A percentile compares a stretch with the other conserved stretches of the same genome.
phyloP scores from a whole-genome alignment of 1,140 invertebrate genomes.

The Mercenaria mercenaria region DNA sequence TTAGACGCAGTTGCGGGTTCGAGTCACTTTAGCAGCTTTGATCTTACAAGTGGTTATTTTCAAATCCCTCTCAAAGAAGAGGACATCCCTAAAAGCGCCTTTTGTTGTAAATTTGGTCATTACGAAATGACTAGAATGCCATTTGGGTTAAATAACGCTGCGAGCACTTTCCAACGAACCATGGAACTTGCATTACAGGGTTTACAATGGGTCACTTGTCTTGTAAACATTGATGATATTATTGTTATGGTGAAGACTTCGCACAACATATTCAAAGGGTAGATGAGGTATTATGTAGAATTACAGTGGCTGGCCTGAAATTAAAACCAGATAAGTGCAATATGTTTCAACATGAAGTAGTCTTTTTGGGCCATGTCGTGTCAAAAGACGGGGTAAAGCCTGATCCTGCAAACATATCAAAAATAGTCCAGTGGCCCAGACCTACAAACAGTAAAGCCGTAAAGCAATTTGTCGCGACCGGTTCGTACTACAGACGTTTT shows the following conservation, averaged over 20 bases:
- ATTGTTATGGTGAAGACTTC: conserved; percentile 19
- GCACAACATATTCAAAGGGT: not conserved
- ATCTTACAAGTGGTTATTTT: conserved; percentile 26
- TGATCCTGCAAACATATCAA: not conserved
- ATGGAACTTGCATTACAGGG: conserved; percentile 27
- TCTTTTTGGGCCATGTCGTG: not conserved
- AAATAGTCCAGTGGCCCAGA: not conserved
- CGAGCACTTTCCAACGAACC: not conserved
- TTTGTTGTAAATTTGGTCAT: not conserved
- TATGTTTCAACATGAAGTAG: not conserved
- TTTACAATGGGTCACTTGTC: conserved; percentile 19
- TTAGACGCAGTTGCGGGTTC: conserved; percentile 37
- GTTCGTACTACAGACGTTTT: not conserved
- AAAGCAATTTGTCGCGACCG: not conserved
- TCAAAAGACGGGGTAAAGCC: not conserved
- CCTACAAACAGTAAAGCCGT: not conserved
- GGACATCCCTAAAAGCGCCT: conserved; percentile 36
- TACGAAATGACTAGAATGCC: not conserved
- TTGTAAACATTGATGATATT: conserved; percentile 65
- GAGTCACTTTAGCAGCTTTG: conserved; percentile 2
- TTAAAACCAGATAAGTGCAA: not conserved
- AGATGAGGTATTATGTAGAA: not conserved
- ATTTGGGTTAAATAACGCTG: not conserved
- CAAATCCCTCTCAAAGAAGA: conserved; percentile 34
- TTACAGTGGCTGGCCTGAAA: not conserved